Evolutionary conservation across 2,888 invertebrate species (phyloP).

Genomic region (Baronia brevicornis): DNA sequence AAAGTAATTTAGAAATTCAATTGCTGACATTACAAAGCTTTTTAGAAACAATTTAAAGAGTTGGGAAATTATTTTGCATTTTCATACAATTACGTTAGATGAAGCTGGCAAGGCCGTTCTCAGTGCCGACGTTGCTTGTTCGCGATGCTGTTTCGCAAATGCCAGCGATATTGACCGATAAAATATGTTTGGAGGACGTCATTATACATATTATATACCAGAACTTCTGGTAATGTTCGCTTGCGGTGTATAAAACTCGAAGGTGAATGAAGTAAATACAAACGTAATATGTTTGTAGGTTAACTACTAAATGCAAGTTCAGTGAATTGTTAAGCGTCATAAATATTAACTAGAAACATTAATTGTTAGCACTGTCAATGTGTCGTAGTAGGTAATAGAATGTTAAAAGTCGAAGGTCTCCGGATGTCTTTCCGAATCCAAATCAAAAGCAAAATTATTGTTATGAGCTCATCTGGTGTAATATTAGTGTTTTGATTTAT

Average conservation of each 20-base stretch:
- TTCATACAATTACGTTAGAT: too few species aligned
- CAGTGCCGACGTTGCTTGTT: slow-evolving; percentile 25
- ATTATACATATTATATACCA: slow-evolving; percentile 38
- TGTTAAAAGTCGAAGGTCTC: too few species aligned
- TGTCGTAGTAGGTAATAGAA: too few species aligned
- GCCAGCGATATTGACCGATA: slow-evolving; percentile 54
- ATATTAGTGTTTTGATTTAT: too few species aligned
- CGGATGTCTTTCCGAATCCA: too few species aligned
- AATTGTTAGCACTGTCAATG: too few species aligned
- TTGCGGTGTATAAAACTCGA: slow-evolving; percentile 27
- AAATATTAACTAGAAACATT: background rate
- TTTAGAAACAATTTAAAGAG: too few species aligned
- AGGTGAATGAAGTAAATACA: background rate
- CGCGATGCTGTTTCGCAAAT: slow-evolving; percentile 43
- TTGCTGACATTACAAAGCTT: too few species aligned
- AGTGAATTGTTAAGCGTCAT: slow-evolving; percentile 1
- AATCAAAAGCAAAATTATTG: too few species aligned
- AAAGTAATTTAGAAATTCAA: too few species aligned
- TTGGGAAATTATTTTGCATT: too few species aligned
- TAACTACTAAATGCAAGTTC: background rate
- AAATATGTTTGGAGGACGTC: slow-evolving; percentile 48
- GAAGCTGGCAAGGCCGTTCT: background rate
- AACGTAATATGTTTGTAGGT: slow-evolving; percentile 1
- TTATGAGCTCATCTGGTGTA: too few species aligned
- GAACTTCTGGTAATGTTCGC: slow-evolving; percentile 30